These are phyloP conservation scores for Eupeodes latifasciatus DNA, from an alignment of 2,888 invertebrate genomes.

Conservation along the genomic window DNA sequence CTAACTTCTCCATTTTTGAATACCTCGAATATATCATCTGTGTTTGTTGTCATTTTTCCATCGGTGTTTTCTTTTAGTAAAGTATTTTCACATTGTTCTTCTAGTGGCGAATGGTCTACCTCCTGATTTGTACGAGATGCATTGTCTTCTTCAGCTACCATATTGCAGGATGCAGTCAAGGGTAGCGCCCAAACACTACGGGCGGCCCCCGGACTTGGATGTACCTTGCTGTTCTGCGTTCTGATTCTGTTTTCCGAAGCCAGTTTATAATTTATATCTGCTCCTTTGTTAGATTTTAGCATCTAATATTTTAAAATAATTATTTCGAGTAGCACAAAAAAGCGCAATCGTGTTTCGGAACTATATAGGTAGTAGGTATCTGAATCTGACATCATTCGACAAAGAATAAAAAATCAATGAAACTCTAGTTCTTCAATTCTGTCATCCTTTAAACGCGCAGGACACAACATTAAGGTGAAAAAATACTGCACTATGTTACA, in stretches of 20 bases:
- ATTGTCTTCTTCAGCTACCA: constrained; percentile 89
- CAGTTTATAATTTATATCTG: constrained; percentile 81
- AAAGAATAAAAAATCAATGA: not conserved
- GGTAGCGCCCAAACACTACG: constrained; percentile 95
- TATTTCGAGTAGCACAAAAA: not conserved
- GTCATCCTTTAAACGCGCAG: not conserved
- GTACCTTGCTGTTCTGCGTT: constrained; percentile 86
- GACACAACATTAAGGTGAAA: not conserved
- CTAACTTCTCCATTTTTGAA: constrained; percentile 93
- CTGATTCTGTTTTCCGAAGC: constrained; percentile 83
- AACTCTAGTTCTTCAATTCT: not conserved
- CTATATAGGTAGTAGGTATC: not conserved
- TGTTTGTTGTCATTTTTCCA: constrained; percentile 80
- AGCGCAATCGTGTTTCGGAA: not conserved
- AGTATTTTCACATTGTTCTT: constrained; percentile 84
- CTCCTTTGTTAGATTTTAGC: constrained; percentile 4
- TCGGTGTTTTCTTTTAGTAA: constrained; percentile 81
- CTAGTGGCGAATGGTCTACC: constrained; percentile 82
- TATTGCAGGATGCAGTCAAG: constrained; percentile 91
- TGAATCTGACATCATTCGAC: not conserved
- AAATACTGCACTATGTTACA: too few relatives aligned
- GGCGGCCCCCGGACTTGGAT: constrained; percentile 94
- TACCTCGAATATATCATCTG: constrained; percentile 92
- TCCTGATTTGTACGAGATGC: constrained; percentile 84
- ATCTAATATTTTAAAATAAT: not conserved